phyloP scores from a whole-genome alignment of 2,888 invertebrate genomes.

The Cantharis flavilabris region DNA sequence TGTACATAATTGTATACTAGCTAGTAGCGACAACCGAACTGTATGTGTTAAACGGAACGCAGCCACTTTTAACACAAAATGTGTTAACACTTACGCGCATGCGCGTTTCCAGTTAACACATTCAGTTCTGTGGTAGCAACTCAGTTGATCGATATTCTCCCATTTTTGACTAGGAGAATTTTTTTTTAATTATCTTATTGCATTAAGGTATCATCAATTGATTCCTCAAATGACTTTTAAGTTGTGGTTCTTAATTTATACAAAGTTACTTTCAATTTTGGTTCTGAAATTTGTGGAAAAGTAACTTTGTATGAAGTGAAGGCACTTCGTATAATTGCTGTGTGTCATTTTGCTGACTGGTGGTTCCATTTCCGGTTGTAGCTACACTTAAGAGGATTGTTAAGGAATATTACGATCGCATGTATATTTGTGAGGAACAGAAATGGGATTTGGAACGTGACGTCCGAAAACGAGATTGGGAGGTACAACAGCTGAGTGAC shows the following conservation, averaged over 20 bases:
- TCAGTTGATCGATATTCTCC: slow-evolving; percentile 14
- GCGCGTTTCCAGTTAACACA: background rate
- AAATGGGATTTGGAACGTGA: slow-evolving; percentile 99
- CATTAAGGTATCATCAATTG: slow-evolving; percentile 8
- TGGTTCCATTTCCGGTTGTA: slow-evolving; percentile 64
- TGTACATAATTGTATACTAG: slow-evolving; percentile 9
- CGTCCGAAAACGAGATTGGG: slow-evolving; percentile 99
- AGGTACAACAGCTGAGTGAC: slow-evolving; percentile 71
- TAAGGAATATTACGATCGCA: slow-evolving; percentile 95
- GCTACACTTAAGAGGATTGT: slow-evolving; percentile 89
- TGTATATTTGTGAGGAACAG: slow-evolving; percentile 97
- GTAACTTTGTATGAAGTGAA: slow-evolving; percentile 15
- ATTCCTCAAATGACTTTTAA: slow-evolving; percentile 16
- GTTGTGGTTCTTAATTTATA: slow-evolving; percentile 12
- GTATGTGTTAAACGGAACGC: background rate
- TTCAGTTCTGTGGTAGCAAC: background rate
- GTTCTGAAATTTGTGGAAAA: background rate
- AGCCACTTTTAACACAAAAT: no score
- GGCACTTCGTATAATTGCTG: slow-evolving; percentile 16
- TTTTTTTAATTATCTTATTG: background rate
- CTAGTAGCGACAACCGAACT: slow-evolving; percentile 4
- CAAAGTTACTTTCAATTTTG: slow-evolving; percentile 4
- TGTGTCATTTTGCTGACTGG: slow-evolving; percentile 48
- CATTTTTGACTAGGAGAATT: slow-evolving; percentile 20
- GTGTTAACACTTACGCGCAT: no score